Conservation (phyloP, 2,888 invertebrate species). For the Ischnus inquisitorius region DNA sequence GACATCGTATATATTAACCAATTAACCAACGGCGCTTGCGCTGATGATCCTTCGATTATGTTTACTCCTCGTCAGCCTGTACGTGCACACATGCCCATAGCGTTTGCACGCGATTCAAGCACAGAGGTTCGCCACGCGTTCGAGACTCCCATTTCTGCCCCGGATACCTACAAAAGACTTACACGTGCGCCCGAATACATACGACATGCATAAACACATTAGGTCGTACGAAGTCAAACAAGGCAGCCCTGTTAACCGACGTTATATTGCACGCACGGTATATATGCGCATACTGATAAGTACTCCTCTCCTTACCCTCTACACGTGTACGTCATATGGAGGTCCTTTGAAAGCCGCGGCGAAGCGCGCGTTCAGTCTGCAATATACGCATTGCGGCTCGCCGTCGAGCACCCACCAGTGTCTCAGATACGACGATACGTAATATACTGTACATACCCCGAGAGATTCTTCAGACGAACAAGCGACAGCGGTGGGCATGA, state of each 20-base stretch:
- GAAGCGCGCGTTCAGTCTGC: neutral
- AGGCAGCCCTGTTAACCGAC: neutral
- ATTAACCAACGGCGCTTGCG: constrained; percentile 14
- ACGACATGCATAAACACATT: constrained; percentile 18
- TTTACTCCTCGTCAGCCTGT: constrained; percentile 45
- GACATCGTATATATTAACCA: constrained; percentile 23
- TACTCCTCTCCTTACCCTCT: neutral
- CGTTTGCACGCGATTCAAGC: neutral
- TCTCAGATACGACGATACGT: neutral
- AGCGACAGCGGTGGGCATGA: neutral
- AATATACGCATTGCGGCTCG: constrained; percentile 14
- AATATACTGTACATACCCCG: neutral
- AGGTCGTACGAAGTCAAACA: constrained; percentile 19
- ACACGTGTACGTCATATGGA: neutral
- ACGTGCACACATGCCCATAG: neutral
- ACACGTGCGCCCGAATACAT: neutral
- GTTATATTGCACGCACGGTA: neutral
- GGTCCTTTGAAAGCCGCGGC: neutral
- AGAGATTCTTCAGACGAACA: neutral
- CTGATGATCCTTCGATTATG: constrained; percentile 7
- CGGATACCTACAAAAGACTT: neutral
- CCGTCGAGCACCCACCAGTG: constrained; percentile 2
- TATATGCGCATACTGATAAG: neutral
- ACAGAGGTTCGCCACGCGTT: neutral
- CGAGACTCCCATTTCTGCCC: constrained; percentile 24